Conservation (phyloP, 2,113 vertebrate species). For the Orycteropus afer region DNA sequence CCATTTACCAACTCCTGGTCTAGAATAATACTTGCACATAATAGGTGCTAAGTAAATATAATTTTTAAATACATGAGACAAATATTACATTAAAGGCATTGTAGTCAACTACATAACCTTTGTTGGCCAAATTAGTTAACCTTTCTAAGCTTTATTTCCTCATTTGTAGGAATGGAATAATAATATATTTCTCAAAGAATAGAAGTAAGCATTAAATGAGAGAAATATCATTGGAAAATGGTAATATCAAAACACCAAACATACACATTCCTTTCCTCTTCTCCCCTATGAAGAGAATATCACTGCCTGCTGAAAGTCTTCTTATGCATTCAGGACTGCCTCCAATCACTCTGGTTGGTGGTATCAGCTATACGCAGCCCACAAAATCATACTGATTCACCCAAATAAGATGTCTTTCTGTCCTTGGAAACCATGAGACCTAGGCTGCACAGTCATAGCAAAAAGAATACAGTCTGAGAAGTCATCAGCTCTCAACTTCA, state of each 20-base stretch:
- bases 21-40: not conserved
- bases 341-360: not conserved
- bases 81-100: not conserved
- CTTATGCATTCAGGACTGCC: accelerated
- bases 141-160: not conserved
- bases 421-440: not conserved
- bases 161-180: not conserved
- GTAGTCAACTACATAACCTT: not conserved
- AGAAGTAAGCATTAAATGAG: not conserved
- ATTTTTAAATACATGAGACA: not conserved
- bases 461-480: not conserved
- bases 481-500: not conserved
- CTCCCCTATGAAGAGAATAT: not conserved
- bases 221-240: not conserved
- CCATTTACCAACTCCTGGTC: not conserved
- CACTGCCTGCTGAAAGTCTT: not conserved
- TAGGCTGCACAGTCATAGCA: not conserved
- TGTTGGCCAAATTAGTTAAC: not conserved
- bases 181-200: not conserved
- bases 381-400: not conserved
- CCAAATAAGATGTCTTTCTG: not conserved
- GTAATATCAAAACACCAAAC: not conserved
- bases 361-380: not conserved
- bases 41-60: not conserved
- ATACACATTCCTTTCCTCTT: not conserved